Evolutionary conservation across 1,140 invertebrate genomes (phyloP).

Genomic region (Bilobella aurantiaca): DNA sequence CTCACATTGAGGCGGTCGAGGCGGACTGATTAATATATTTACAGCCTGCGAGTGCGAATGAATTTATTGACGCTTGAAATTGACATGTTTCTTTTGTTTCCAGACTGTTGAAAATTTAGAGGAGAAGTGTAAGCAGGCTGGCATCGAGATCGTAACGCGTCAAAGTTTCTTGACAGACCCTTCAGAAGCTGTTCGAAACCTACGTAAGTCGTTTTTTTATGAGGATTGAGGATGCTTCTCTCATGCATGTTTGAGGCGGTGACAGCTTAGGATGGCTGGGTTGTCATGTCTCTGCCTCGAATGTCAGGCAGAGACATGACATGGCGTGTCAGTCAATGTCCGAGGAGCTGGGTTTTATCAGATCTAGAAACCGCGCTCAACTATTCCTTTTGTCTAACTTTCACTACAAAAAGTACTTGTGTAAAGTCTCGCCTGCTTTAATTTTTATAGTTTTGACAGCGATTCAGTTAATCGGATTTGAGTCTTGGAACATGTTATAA

Average conservation of each 20-base stretch:
- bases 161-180: conserved; percentile 96
- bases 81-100: conserved; percentile 29
- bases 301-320: neutral
- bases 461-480: neutral
- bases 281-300: neutral
- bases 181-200: conserved; percentile 85
- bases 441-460: neutral
- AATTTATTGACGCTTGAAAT: too few relatives aligned
- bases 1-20: too few relatives aligned
- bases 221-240: too few relatives aligned
- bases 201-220: conserved; percentile 47
- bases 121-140: conserved; percentile 79
- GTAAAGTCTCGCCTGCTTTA: too few relatives aligned
- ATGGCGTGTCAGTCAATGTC: neutral
- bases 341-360: too few relatives aligned
- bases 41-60: too few relatives aligned
- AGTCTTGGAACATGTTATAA: conserved; percentile 25
- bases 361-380: too few relatives aligned
- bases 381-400: neutral
- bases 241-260: neutral
- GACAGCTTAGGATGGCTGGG: neutral
- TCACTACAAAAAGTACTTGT: neutral
- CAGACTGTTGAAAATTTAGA: conserved; percentile 96
- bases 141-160: conserved; percentile 86
- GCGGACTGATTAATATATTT: too few relatives aligned